phyloP scores from a whole-genome alignment of 2,797 vertebrate genomes.

The Masticophis lateralis region DNA sequence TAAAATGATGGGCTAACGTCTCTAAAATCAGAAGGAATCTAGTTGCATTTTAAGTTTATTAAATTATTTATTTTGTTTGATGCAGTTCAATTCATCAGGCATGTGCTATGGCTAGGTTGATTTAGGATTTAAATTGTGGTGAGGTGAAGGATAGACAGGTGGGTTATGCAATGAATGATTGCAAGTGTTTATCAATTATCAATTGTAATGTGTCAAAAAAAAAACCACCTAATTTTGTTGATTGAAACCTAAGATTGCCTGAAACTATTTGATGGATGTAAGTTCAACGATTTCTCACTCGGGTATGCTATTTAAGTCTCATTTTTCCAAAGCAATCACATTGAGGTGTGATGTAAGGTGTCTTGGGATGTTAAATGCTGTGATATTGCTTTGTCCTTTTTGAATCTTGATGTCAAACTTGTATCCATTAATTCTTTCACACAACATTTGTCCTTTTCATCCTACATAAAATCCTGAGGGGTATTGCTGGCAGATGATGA shows the following conservation, averaged over 20 bases:
- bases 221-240: neutral
- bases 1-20: neutral
- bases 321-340: neutral
- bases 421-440: neutral
- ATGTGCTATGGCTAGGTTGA: neutral
- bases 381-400: neutral
- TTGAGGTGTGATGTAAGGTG: neutral
- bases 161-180: neutral
- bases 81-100: neutral
- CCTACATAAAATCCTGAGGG: neutral
- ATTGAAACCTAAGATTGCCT: neutral
- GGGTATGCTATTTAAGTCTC: neutral
- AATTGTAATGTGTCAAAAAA: neutral
- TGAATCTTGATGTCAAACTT: neutral
- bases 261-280: neutral
- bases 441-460: neutral
- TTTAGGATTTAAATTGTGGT: neutral
- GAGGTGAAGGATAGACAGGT: neutral
- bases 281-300: neutral
- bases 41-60: neutral
- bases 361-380: neutral
- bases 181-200: neutral
- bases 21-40: neutral
- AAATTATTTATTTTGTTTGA: neutral
- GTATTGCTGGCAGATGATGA: neutral